A percentile compares a stretch with the other conserved stretches of the same genome.
phyloP scores from a whole-genome alignment of 2,797 vertebrate species.

The Protonibea diacanthus region DNA sequence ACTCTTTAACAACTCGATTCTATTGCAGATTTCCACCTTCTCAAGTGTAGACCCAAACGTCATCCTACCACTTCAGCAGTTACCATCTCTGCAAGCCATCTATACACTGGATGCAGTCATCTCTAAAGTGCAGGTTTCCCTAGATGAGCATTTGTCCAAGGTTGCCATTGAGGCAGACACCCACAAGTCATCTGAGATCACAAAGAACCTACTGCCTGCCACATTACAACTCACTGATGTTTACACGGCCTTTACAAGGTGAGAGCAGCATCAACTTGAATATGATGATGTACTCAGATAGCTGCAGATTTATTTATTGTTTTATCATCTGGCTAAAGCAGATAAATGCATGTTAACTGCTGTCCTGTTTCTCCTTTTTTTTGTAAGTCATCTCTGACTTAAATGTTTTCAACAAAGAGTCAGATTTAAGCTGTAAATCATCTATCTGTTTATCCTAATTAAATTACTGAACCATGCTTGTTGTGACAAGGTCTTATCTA shows the following conservation, averaged over 20 bases:
- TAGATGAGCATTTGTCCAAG: conserved; percentile 97
- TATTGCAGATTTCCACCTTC: conserved; percentile 94
- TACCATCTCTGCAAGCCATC: conserved; percentile 96
- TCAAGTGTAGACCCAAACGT: conserved; percentile 91
- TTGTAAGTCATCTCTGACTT: neutral
- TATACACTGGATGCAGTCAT: conserved; percentile 97
- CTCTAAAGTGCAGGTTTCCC: conserved; percentile 98
- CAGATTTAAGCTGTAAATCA: neutral
- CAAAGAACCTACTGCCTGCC: conserved; percentile 96
- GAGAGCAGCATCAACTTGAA: conserved; percentile 19
- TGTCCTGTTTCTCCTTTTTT: neutral
- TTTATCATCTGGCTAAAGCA: neutral
- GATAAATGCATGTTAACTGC: neutral
- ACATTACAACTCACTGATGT: conserved; percentile 94
- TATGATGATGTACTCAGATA: neutral
- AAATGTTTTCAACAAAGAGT: neutral
- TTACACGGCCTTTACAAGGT: conserved; percentile 96
- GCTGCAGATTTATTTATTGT: neutral
- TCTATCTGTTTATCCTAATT: neutral
- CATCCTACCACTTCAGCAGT: conserved; percentile 92
- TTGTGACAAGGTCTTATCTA: conserved; percentile 90
- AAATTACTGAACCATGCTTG: conserved; percentile 5
- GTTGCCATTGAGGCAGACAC: conserved; percentile 93
- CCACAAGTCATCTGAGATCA: conserved; percentile 93
- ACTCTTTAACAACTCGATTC: neutral